Percentiles rank a stretch among this genome's conserved stretches.
Evolutionary conservation across 2,888 invertebrate genomes (phyloP).

Genomic region (Eledone cirrhosa): DNA sequence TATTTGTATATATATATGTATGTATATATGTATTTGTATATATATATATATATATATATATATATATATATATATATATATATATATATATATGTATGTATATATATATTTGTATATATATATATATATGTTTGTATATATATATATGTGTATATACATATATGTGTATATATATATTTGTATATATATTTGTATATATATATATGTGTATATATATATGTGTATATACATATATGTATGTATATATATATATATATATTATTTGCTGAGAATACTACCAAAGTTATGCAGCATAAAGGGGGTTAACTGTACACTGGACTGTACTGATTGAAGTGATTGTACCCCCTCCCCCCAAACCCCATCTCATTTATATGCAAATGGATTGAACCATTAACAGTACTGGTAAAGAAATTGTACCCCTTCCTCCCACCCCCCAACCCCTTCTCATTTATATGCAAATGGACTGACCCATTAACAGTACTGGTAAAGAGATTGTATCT

Average conservation of each 20-base stretch:
- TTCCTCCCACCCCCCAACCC: too few relatives aligned
- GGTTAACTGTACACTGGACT: too few relatives aligned
- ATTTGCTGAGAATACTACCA: too few relatives aligned
- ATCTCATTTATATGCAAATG: too few relatives aligned
- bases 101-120: neutral
- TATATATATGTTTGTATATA: neutral
- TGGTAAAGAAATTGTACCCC: too few relatives aligned
- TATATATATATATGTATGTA: neutral
- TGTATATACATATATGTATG: neutral
- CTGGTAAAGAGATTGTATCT: too few relatives aligned
- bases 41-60: neutral
- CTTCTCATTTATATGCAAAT: too few relatives aligned
- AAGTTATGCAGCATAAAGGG: too few relatives aligned
- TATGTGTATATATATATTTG: neutral
- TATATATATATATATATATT: constrained; percentile 13
- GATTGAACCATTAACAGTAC: too few relatives aligned
- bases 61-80: neutral
- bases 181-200: constrained; percentile 8
- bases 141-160: neutral
- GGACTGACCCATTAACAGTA: too few relatives aligned
- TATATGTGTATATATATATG: neutral
- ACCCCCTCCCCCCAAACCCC: too few relatives aligned
- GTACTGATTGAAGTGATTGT: too few relatives aligned
- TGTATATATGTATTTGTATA: neutral
- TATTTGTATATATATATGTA: neutral